Evolutionary conservation across 2,888 invertebrate species (phyloP), one percentile per base, ranked within the genome.

Genomic region (Leptopilina drosophilae): DNA sequence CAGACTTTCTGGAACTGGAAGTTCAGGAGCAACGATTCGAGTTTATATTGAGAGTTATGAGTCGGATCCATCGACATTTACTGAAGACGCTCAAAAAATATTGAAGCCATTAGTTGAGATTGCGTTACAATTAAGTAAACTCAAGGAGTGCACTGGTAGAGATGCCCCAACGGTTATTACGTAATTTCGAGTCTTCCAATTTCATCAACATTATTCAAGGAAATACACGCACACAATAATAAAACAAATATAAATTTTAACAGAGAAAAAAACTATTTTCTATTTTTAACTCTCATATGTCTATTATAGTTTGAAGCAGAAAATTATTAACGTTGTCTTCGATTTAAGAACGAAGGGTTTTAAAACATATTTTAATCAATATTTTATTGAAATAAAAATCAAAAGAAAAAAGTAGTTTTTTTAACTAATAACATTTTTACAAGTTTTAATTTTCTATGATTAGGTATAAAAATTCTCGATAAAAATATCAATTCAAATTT

Each of bases 1-100:
- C 92, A 95, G 99, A 65, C 94, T 99, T 81, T 99, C 99, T 89
- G 99, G 99, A 26, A 99, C 99, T 0, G 99, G 99, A 83, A 99
- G 99, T 90, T 96, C 97, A 62, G 99, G 99, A 0, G 99, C 99
- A 40, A 99, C 99, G 2, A 97, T 99, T 87, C 95, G 99, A 69
- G 91, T 99, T 77, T 99, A 99, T 92, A 95, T 98, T 82, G 99
- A 99, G 92, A 97, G 98, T 83, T 98, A 98, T 92, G 98, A 98
- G 88, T 94, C 94, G 40, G 95, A 95, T 83, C 84, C 88, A 5
- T 82, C 85, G 26, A 89, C 87, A 77, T 91, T 87, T 77, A 82
- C 82, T 11, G 87, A 88, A 84, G 89, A 90, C 82, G 89, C 91
- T 62, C 90, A 95, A 93, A 93, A 92, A 78, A 95, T 97, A 93